A percentile compares a stretch with the other conserved stretches of the same genome.
phyloP scores from a whole-genome alignment of 2,797 vertebrate genomes.

The Enteromius paludinosus region DNA sequence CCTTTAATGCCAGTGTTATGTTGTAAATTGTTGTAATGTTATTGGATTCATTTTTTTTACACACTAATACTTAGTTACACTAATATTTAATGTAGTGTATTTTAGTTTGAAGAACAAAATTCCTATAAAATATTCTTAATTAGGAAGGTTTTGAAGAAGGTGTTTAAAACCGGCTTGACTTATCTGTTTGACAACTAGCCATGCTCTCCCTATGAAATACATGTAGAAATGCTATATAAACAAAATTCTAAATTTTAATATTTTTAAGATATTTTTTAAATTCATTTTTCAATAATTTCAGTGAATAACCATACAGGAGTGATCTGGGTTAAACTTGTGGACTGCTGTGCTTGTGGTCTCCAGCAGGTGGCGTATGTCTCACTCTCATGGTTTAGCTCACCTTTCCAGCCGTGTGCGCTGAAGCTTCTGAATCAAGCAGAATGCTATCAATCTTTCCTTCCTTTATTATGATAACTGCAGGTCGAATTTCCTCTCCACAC shows the following conservation, averaged over 20 bases:
- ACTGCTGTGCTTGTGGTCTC: slow-evolving; percentile 17
- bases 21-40: not conserved
- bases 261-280: too few relatives aligned
- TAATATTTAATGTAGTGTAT: not conserved
- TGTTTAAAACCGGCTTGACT: not conserved
- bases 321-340: not conserved
- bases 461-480: slow-evolving; percentile 77
- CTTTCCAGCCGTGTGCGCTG: slow-evolving; percentile 58
- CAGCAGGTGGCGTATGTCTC: slow-evolving; percentile 42
- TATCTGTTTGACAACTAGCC: not conserved
- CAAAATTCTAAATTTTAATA: not conserved
- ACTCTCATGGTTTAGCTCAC: slow-evolving; percentile 61
- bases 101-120: not conserved
- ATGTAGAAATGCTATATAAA: not conserved
- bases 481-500: slow-evolving; percentile 67
- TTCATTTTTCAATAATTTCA: not conserved
- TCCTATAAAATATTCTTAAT: not conserved
- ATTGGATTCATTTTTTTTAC: not conserved
- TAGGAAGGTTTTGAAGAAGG: too few relatives aligned
- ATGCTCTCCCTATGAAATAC: not conserved
- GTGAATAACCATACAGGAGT: not conserved
- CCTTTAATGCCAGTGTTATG: not conserved
- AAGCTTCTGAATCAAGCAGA: slow-evolving; percentile 58
- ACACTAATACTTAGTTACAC: not conserved
- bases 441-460: slow-evolving; percentile 79